A percentile compares a stretch with the other conserved stretches of the same genome.
Conservation (phyloP, 2,888 invertebrate genomes). For the Agrilus biguttatus region DNA sequence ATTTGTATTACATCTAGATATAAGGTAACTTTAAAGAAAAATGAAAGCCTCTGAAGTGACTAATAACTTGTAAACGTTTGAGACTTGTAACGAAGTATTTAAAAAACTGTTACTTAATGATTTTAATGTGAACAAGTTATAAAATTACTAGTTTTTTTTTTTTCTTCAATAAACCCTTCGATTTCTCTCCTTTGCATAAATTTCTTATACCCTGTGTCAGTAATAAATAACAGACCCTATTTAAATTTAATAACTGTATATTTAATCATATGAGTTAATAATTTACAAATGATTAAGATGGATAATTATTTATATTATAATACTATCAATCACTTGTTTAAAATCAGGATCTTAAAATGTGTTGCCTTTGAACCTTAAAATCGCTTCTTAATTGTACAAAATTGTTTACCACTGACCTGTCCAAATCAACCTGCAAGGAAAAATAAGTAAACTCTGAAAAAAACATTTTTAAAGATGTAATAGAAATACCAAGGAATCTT, state of each 20-base stretch:
- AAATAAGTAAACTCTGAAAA: background rate
- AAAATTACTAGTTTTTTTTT: background rate
- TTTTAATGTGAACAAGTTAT: background rate
- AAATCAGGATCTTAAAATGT: slow-evolving; percentile 29
- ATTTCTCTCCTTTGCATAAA: background rate
- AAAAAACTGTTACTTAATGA: background rate
- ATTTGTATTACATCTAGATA: no score
- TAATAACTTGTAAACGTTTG: background rate
- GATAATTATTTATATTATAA: no score
- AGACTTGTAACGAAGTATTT: background rate
- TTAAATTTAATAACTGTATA: no score
- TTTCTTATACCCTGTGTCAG: background rate
- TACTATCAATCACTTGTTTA: background rate
- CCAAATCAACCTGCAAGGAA: slow-evolving; percentile 67
- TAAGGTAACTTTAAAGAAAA: background rate
- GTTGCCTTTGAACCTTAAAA: slow-evolving; percentile 77
- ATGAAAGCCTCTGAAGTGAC: background rate
- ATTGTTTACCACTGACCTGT: slow-evolving; percentile 75
- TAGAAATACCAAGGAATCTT: slow-evolving; percentile 74
- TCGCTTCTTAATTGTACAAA: slow-evolving; percentile 92
- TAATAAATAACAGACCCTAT: no score
- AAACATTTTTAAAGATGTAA: background rate
- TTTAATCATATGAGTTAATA: no score
- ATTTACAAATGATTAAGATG: no score
- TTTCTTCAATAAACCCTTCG: no score